Conservation (phyloP, 2,113 vertebrate species). For the Apteryx owenii region DNA sequence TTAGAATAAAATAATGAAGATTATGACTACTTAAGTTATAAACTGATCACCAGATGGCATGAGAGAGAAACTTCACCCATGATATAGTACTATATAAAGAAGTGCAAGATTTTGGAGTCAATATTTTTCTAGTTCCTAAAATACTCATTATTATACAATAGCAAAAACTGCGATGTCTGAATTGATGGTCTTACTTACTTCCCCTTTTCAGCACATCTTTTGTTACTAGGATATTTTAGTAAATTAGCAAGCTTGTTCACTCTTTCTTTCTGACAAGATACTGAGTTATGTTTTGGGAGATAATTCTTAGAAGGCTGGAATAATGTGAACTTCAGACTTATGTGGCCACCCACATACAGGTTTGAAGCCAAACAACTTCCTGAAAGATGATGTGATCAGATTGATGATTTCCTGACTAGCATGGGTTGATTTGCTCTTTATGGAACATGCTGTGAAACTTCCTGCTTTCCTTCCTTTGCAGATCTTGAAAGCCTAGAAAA, state of each 20-base stretch:
- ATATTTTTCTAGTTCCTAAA: neutral
- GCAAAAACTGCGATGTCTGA: neutral
- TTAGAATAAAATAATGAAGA: neutral
- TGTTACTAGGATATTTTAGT: slow-evolving; percentile 43
- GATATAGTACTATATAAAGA: neutral
- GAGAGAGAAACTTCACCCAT: neutral
- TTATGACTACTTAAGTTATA: neutral
- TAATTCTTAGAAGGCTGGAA: slow-evolving; percentile 25
- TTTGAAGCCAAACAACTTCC: neutral
- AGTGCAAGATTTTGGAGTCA: neutral
- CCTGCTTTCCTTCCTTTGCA: slow-evolving; percentile 13
- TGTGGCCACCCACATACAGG: neutral
- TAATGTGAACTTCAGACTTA: neutral
- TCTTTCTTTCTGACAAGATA: slow-evolving; percentile 34
- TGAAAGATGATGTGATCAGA: neutral
- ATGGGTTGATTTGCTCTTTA: neutral
- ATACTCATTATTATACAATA: neutral
- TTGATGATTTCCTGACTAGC: neutral
- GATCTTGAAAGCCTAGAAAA: slow-evolving; percentile 37
- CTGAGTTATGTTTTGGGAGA: slow-evolving; percentile 11
- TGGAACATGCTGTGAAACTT: neutral
- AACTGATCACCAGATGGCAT: neutral
- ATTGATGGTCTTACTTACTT: neutral
- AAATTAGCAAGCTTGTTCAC: slow-evolving; percentile 16
- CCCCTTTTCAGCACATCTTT: slow-evolving; percentile 17